Conservation (phyloP, 2,888 invertebrate genomes). For the Melieria omissa region DNA sequence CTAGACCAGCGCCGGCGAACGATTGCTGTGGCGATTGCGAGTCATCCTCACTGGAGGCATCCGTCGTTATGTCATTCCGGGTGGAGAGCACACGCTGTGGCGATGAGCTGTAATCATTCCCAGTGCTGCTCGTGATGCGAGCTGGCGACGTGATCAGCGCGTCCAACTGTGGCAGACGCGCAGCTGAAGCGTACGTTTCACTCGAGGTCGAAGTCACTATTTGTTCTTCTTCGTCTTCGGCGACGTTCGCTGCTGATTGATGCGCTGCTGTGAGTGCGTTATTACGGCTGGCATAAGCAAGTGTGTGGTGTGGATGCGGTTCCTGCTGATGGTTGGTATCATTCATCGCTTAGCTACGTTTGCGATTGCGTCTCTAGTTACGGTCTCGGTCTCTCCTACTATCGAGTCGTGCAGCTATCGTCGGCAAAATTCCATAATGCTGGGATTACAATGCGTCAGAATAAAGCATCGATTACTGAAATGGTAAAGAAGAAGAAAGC, state of each 20-base stretch:
- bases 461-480: too few relatives aligned
- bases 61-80: conserved; percentile 32
- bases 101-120: conserved; percentile 56
- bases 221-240: conserved; percentile 55
- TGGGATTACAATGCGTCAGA: too few relatives aligned
- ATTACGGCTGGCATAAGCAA: conserved; percentile 30
- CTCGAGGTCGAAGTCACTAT: conserved; percentile 57
- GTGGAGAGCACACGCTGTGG: conserved; percentile 31
- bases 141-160: conserved; percentile 53
- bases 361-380: background rate
- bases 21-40: conserved; percentile 37
- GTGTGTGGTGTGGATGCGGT: conserved; percentile 38
- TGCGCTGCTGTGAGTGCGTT: conserved; percentile 23
- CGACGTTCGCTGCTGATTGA: background rate
- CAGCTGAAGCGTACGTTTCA: conserved; percentile 42
- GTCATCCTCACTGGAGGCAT: conserved; percentile 41
- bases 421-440: too few relatives aligned
- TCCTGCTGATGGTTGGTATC: conserved; percentile 52
- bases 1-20: conserved; percentile 16
- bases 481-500: too few relatives aligned
- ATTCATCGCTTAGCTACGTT: conserved; percentile 52
- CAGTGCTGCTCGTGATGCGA: conserved; percentile 63
- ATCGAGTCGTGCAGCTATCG: too few relatives aligned
- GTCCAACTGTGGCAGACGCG: conserved; percentile 44
- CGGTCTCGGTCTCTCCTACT: too few relatives aligned